Percentiles rank a stretch among this genome's conserved stretches.
Conservation (phyloP, 2,797 vertebrate species). For the Gobionotothen gibberifrons region DNA sequence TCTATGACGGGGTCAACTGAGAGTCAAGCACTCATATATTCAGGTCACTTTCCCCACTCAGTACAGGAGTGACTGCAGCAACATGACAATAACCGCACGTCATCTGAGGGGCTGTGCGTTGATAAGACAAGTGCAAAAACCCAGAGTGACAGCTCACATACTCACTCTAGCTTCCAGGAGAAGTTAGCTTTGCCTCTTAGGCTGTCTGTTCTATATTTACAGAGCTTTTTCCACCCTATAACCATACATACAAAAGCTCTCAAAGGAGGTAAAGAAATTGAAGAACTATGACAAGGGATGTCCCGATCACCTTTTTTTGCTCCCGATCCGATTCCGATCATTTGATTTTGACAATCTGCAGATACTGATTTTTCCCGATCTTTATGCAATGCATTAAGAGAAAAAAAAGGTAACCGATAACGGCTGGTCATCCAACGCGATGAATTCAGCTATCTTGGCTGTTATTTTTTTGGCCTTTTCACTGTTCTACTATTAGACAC, state of each 20-base stretch:
- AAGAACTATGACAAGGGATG: background rate
- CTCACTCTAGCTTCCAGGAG: slow-evolving; percentile 41
- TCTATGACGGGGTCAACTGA: slow-evolving; percentile 15
- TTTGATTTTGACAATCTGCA: too few relatives aligned
- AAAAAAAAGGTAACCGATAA: too few relatives aligned
- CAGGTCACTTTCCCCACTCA: slow-evolving; percentile 29
- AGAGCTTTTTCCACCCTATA: background rate
- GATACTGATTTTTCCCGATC: too few relatives aligned
- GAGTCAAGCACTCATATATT: slow-evolving; percentile 48
- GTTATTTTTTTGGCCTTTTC: too few relatives aligned
- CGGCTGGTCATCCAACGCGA: too few relatives aligned
- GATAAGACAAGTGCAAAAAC: slow-evolving; percentile 44
- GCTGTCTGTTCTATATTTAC: background rate
- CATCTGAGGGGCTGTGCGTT: slow-evolving; percentile 27
- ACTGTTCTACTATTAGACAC: too few relatives aligned
- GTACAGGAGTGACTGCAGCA: slow-evolving; percentile 49
- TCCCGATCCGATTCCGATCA: too few relatives aligned
- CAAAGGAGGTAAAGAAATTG: background rate
- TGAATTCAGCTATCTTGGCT: too few relatives aligned
- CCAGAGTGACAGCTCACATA: slow-evolving; percentile 51
- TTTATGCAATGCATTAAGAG: too few relatives aligned
- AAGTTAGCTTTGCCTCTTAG: background rate
- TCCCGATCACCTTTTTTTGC: too few relatives aligned
- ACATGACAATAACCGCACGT: slow-evolving; percentile 52
- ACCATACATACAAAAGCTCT: slow-evolving; percentile 1